These are phyloP conservation scores for Cyrtodaria siliqua DNA, from an alignment of 2,888 invertebrate genomes.

Conservation along the genomic window DNA sequence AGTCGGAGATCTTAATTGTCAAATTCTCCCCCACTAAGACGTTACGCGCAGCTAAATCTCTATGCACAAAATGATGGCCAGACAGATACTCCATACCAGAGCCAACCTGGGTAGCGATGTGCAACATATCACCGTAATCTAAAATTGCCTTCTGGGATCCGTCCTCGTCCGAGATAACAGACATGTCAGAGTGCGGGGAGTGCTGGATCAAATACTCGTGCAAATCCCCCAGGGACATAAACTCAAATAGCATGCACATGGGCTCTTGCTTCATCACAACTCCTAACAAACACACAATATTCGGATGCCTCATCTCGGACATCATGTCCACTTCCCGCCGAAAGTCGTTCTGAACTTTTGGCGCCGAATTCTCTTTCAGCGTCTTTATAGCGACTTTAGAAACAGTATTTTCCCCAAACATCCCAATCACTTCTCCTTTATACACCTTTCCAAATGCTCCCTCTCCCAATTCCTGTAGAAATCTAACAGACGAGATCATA, in stretches of 20 bases:
- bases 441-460: conserved; percentile 99
- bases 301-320: conserved; percentile 97
- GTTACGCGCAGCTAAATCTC: conserved; percentile 98
- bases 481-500: conserved; percentile 90
- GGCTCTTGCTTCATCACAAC: conserved; percentile 95
- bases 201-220: conserved; percentile 97
- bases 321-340: conserved; percentile 97
- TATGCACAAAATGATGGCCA: conserved; percentile 97
- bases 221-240: conserved; percentile 97
- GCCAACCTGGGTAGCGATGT: conserved; percentile 90
- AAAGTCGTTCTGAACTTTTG: conserved; percentile 96
- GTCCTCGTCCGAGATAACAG: conserved; percentile 88
- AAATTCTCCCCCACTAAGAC: conserved; percentile 98
- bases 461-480: conserved; percentile 84
- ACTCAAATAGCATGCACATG: conserved; percentile 98
- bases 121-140: conserved; percentile 91
- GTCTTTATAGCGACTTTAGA: conserved; percentile 97
- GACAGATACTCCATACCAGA: conserved; percentile 88
- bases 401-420: conserved; percentile 81
- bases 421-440: conserved; percentile 93
- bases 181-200: conserved; percentile 90
- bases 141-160: conserved; percentile 87
- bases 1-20: conserved; percentile 98
- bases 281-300: conserved; percentile 97
- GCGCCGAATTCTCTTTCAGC: conserved; percentile 95